Evolutionary conservation across 2,888 invertebrate genomes (phyloP).

Genomic region (Camponotus fellah): DNA sequence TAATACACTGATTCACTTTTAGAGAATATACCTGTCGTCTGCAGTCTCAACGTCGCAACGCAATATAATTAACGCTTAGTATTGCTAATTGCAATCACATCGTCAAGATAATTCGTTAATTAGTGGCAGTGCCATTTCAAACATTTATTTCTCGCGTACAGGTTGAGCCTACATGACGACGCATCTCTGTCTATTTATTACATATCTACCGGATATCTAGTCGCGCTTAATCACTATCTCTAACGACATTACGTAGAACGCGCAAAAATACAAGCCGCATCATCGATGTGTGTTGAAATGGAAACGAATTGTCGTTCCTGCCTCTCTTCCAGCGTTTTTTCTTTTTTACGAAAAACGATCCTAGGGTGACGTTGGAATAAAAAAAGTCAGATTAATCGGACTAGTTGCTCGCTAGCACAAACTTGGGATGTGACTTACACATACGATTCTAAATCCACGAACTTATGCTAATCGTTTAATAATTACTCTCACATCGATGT

Average conservation of each 20-base stretch:
- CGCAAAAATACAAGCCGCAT: neutral
- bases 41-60: constrained; percentile 34
- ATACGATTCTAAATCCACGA: constrained; percentile 8
- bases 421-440: neutral
- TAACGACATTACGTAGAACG: constrained; percentile 18
- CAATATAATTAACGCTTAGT: constrained; percentile 43
- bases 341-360: neutral
- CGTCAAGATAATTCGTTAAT: constrained; percentile 56
- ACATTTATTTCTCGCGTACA: constrained; percentile 23
- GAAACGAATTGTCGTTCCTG: neutral
- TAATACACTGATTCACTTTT: no score
- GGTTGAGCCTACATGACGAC: constrained; percentile 9
- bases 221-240: constrained; percentile 32
- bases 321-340: neutral
- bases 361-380: neutral
- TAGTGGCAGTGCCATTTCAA: constrained; percentile 69
- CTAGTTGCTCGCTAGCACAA: neutral
- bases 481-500: constrained; percentile 6
- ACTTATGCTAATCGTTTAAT: neutral
- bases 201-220: constrained; percentile 26
- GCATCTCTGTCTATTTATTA: constrained; percentile 20
- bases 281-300: neutral
- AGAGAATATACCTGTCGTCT: neutral
- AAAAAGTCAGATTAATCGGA: constrained; percentile 16
- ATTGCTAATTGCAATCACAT: constrained; percentile 67